Conservation (phyloP, 1,140 invertebrate species). For the Danaus melanippus region DNA sequence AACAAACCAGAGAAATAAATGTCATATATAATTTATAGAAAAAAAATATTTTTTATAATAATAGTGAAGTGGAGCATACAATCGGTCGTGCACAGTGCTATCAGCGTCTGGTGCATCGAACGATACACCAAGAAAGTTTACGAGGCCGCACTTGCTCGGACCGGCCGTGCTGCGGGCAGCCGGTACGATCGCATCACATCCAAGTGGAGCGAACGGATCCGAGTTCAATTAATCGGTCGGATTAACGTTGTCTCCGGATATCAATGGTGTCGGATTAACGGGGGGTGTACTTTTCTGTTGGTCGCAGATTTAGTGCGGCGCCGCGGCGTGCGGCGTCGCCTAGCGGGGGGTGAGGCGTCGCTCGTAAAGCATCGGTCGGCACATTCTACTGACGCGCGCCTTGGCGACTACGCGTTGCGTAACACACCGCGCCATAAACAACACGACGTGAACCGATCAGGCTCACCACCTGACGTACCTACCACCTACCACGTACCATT, state of each 20-base stretch:
- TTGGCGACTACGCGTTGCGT: slow-evolving; percentile 69
- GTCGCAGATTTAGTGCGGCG: slow-evolving; percentile 69
- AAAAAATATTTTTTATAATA: slow-evolving; percentile 10
- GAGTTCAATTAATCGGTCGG: slow-evolving; percentile 62
- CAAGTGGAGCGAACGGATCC: slow-evolving; percentile 36
- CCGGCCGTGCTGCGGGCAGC: slow-evolving; percentile 50
- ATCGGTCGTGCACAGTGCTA: slow-evolving; percentile 39
- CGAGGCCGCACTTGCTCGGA: slow-evolving; percentile 64
- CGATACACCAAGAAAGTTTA: slow-evolving; percentile 72
- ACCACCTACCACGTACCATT: no score
- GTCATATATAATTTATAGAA: no score
- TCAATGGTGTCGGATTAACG: slow-evolving; percentile 62
- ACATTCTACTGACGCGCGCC: slow-evolving; percentile 71
- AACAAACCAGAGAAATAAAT: slow-evolving; percentile 1
- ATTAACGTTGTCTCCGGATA: slow-evolving; percentile 61
- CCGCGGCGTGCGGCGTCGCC: slow-evolving; percentile 61
- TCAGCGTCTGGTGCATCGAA: slow-evolving; percentile 70
- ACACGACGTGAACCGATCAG: slow-evolving; percentile 41
- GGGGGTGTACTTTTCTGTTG: slow-evolving; percentile 63
- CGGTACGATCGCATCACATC: slow-evolving; percentile 52
- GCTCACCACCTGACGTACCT: slow-evolving; percentile 40
- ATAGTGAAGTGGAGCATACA: slow-evolving; percentile 47
- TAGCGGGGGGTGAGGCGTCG: slow-evolving; percentile 56
- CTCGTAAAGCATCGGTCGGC: slow-evolving; percentile 72
- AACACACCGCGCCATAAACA: slow-evolving; percentile 66